These are phyloP conservation scores for Ahaetulla prasina DNA, from an alignment of 2,113 vertebrate species.

Conservation along the genomic window DNA sequence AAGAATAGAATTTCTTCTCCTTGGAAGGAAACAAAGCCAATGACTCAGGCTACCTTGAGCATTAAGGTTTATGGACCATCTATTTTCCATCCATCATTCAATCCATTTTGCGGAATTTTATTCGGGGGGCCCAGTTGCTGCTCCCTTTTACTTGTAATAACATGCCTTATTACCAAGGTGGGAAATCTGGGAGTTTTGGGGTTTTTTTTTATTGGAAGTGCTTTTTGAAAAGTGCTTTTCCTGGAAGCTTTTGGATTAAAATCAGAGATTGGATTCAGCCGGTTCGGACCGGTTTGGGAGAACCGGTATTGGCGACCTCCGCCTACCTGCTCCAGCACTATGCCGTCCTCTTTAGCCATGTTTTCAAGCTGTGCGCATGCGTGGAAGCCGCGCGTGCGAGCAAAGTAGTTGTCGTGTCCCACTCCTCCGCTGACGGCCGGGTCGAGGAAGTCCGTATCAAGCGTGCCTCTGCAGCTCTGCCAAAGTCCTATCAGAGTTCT, in stretches of 20 bases:
- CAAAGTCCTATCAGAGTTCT: no score
- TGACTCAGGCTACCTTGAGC: background rate
- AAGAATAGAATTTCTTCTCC: background rate
- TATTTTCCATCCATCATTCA: background rate
- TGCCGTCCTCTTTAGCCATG: no score
- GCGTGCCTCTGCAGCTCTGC: no score
- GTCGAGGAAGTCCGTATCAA: no score
- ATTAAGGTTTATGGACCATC: background rate
- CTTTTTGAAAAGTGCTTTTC: background rate
- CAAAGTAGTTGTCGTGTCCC: no score
- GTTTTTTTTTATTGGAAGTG: background rate
- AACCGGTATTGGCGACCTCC: no score
- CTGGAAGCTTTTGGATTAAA: background rate
- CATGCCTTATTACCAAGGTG: background rate
- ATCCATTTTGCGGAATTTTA: background rate
- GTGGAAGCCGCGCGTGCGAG: no score
- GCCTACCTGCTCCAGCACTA: no score
- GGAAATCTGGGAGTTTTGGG: background rate
- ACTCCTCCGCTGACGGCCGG: no score
- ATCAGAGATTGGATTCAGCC: no score
- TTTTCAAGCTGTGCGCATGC: no score
- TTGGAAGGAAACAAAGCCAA: background rate
- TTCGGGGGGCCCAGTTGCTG: background rate
- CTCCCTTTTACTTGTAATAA: background rate
- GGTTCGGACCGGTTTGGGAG: no score